Percentiles rank a stretch among this genome's conserved stretches.
These are phyloP conservation scores for Macquaria ambigua DNA, from an alignment of 2,113 vertebrate genomes.

Conservation along the genomic window DNA sequence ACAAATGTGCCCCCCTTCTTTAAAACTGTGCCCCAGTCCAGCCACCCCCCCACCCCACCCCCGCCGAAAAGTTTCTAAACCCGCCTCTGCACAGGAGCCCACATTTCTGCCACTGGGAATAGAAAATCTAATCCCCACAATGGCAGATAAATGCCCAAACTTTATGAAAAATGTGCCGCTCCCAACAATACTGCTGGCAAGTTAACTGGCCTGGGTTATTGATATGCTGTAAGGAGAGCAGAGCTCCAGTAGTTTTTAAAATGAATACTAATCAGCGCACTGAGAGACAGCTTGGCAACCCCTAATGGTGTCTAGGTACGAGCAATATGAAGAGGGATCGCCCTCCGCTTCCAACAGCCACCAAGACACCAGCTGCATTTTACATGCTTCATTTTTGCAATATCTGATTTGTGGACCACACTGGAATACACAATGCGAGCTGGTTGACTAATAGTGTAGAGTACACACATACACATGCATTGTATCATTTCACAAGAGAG, in stretches of 20 bases:
- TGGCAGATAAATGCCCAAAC: constrained; percentile 59
- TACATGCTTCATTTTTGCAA: constrained; percentile 59
- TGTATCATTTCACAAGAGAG: constrained; percentile 12
- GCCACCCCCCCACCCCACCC: not conserved
- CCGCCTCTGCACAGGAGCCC: constrained; percentile 5
- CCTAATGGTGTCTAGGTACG: constrained; percentile 57
- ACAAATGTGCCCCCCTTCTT: not conserved
- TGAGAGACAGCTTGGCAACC: constrained; percentile 64
- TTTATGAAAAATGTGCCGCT: constrained; percentile 64
- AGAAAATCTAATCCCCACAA: constrained; percentile 43
- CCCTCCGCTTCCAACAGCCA: constrained; percentile 60
- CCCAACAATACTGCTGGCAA: constrained; percentile 50
- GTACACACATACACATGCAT: not conserved
- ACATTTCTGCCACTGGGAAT: constrained; percentile 32
- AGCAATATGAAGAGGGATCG: constrained; percentile 65
- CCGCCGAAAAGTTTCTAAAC: not conserved
- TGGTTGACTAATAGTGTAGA: constrained; percentile 26
- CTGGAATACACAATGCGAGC: constrained; percentile 49
- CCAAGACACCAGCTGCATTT: constrained; percentile 66
- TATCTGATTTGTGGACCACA: constrained; percentile 54
- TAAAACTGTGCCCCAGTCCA: not conserved
- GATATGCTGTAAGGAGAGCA: constrained; percentile 59
- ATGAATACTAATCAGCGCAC: constrained; percentile 72
- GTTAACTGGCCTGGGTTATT: constrained; percentile 59
- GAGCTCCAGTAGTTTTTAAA: constrained; percentile 56